Conservation (phyloP, 2,113 vertebrate species). For the Natator depressus region DNA sequence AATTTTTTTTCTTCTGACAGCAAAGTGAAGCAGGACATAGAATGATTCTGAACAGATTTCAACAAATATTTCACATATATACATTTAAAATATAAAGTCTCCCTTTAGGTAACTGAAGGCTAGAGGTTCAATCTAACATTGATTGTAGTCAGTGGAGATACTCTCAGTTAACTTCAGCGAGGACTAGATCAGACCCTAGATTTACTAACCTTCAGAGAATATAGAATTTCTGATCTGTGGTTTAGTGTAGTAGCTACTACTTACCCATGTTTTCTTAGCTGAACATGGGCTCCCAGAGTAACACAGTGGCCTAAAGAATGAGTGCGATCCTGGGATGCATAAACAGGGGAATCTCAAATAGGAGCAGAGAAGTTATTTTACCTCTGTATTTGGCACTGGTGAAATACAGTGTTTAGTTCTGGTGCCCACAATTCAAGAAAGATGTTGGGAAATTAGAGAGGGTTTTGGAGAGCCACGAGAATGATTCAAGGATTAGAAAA, state of each 20-base stretch:
- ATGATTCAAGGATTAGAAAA: background rate
- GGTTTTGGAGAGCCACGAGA: background rate
- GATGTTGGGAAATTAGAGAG: background rate
- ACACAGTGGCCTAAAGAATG: background rate
- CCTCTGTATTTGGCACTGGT: background rate
- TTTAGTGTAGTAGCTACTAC: constrained; percentile 17
- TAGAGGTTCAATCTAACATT: background rate
- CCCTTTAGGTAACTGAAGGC: background rate
- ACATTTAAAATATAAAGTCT: background rate
- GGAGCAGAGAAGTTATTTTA: background rate
- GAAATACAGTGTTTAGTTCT: background rate
- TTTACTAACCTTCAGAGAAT: constrained; percentile 63
- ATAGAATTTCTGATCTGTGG: constrained; percentile 51
- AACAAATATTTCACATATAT: background rate
- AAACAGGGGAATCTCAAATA: background rate
- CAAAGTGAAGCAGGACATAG: background rate
- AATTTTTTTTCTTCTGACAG: background rate
- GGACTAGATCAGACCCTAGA: constrained; percentile 59
- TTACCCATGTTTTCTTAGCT: background rate
- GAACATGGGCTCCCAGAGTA: background rate
- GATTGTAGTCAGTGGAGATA: background rate
- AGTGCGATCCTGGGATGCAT: background rate
- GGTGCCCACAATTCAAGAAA: background rate
- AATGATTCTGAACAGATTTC: background rate
- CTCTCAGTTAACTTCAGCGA: constrained; percentile 51